Percentiles rank a stretch among this genome's conserved stretches.
Evolutionary conservation across 2,888 invertebrate species (phyloP).

Genomic region (Calliopum simillimum): DNA sequence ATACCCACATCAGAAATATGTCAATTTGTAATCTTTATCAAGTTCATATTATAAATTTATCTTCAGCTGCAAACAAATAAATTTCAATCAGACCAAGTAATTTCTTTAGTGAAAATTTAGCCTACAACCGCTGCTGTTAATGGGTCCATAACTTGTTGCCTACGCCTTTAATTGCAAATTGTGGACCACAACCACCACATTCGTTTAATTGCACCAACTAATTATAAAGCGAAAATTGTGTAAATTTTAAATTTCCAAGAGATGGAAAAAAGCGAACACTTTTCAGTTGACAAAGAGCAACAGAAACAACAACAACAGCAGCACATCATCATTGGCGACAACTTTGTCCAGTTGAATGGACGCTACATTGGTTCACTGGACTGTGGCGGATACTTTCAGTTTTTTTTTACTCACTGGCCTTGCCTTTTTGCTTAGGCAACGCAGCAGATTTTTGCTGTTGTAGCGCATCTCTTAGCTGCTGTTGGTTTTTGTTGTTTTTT

Average conservation of each 20-base stretch:
- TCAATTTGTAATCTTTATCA: no score
- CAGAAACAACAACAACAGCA: slow-evolving; percentile 14
- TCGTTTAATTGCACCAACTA: slow-evolving; percentile 4
- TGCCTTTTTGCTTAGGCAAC: neutral
- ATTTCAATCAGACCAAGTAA: no score
- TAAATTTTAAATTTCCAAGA: neutral
- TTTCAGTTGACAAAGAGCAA: neutral
- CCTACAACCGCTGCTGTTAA: no score
- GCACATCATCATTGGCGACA: slow-evolving; percentile 11
- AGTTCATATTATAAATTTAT: no score
- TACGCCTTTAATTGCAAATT: slow-evolving; percentile 3
- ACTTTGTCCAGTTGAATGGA: slow-evolving; percentile 18
- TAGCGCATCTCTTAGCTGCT: neutral
- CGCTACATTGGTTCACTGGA: slow-evolving; percentile 28
- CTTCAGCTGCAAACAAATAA: no score
- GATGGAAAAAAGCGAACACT: neutral
- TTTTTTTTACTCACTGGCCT: neutral
- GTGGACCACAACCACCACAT: no score
- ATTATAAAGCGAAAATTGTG: slow-evolving; percentile 10
- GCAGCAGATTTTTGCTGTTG: neutral
- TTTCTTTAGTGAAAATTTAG: no score
- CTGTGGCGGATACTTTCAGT: neutral
- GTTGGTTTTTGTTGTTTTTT: neutral
- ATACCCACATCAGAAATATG: no score
- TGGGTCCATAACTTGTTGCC: neutral